Percentiles rank a stretch among this genome's conserved stretches.
phyloP scores from a whole-genome alignment of 2,113 vertebrate genomes.

The Helogale parvula region DNA sequence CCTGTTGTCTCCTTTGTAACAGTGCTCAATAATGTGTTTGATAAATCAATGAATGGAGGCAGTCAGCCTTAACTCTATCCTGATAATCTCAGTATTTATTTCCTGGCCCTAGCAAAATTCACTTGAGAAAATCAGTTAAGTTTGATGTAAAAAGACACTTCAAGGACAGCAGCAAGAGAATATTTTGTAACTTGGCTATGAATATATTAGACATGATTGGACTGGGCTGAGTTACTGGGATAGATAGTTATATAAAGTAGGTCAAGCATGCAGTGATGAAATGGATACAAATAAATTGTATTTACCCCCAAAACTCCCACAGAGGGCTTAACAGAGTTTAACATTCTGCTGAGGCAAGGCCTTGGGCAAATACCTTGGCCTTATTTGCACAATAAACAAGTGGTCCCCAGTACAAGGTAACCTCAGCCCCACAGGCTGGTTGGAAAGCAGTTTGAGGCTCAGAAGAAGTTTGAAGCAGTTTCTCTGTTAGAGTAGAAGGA shows the following conservation, averaged over 20 bases:
- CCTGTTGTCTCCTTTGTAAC: background rate
- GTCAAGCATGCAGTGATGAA: background rate
- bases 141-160: background rate
- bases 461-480: background rate
- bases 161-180: background rate
- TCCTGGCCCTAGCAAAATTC: background rate
- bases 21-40: background rate
- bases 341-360: background rate
- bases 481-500: background rate
- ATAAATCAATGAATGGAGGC: background rate
- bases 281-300: background rate
- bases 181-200: background rate
- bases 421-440: background rate
- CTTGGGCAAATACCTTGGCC: background rate
- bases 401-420: background rate
- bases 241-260: background rate
- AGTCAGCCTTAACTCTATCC: background rate
- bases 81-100: background rate
- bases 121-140: background rate
- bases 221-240: background rate
- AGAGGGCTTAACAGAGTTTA: background rate
- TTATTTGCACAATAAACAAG: slow-evolving; percentile 51
- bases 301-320: background rate
- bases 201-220: background rate
- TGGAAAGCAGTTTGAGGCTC: slow-evolving; percentile 22